Base-by-base conservation (phyloP, 2,797 vertebrate genomes). In the Emydoidea blandingii region DNA sequence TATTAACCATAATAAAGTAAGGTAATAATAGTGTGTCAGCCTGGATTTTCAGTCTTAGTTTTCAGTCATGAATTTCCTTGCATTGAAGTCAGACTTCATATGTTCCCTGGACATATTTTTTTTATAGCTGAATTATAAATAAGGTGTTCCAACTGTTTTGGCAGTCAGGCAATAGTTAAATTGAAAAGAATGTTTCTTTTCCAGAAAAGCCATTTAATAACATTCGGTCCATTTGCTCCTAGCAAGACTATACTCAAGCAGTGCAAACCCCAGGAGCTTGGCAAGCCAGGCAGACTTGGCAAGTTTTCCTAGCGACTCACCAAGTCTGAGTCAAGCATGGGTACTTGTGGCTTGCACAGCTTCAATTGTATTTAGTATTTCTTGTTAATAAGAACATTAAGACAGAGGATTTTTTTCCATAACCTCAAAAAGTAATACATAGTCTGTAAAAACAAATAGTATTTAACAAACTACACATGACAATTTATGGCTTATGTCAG, bases 241-340 rank as follows among this genome's bases (percentile, higher is more conserved):
- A 97, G 98, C 93, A 96, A 79, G 84, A 41, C 93, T 94, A 54
- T 79, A 91, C 90, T 74, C 97, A 97, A 98, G 96, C 94, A 91
- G 91, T 94, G 34, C 85, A 96, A 97, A 97, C 98, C 97, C 98
- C 98, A 95, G 97, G 98, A 98, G 98, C 94, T 98, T 98, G 98
- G 98, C 98, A 98, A 91, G 89, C 65, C 14, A 78, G 65, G 49
- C 83, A 84, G 76, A 85, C 95, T 97, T 98, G 98, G 98, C 98
- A 93, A 78, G 44, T 83, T 93, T 97, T 97, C 95, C 93, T 79
- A 68, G 78, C 93, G 93, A 86, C 94, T 98, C 96, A 96, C 95
- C 23, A 80, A 86, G 94, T 97, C 93, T 95, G 95, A 96, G 95
- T 96, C 96, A 88, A 72, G 87, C 90, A 31, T 92, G 90, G 96